These are phyloP conservation scores for Enchytraeus crypticus DNA, from an alignment of 2,888 invertebrate genomes.

Conservation along the genomic window DNA sequence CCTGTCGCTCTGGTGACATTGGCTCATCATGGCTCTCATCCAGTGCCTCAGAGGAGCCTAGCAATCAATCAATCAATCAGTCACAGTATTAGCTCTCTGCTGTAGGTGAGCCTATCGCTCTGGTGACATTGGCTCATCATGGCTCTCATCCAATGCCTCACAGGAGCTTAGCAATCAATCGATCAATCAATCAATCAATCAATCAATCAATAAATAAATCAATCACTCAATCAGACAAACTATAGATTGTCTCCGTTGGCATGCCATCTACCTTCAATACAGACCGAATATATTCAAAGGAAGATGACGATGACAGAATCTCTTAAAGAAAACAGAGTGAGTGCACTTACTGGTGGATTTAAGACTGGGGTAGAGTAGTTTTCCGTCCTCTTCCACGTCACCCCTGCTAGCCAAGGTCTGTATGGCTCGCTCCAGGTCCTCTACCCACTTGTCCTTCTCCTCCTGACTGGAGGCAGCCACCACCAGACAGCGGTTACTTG, in stretches of 20 bases:
- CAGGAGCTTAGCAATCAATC: slow-evolving; percentile 47
- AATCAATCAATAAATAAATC: no score
- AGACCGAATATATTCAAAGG: no score
- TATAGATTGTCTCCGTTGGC: no score
- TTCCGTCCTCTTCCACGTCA: slow-evolving; percentile 34
- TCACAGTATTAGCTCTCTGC: slow-evolving; percentile 54
- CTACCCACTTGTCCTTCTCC: slow-evolving; percentile 79
- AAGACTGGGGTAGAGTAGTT: slow-evolving; percentile 37
- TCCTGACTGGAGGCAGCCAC: slow-evolving; percentile 73
- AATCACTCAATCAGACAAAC: no score
- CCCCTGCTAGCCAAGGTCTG: slow-evolving; percentile 37
- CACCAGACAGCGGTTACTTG: slow-evolving; percentile 66
- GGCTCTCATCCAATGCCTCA: slow-evolving; percentile 40
- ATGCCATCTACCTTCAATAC: no score
- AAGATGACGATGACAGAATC: no score
- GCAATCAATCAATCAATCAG: no score
- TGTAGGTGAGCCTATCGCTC: slow-evolving; percentile 42
- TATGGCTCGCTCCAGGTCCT: slow-evolving; percentile 61
- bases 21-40: slow-evolving; percentile 29
- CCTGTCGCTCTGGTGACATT: slow-evolving; percentile 36
- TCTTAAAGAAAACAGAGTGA: no score
- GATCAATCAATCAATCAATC: no score
- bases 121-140: slow-evolving; percentile 28
- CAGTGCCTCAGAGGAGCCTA: slow-evolving; percentile 47
- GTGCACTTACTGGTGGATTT: slow-evolving; percentile 30